Evolutionary conservation across 2,797 vertebrate species (phyloP).

Genomic region (Rhinophrynus dorsalis): DNA sequence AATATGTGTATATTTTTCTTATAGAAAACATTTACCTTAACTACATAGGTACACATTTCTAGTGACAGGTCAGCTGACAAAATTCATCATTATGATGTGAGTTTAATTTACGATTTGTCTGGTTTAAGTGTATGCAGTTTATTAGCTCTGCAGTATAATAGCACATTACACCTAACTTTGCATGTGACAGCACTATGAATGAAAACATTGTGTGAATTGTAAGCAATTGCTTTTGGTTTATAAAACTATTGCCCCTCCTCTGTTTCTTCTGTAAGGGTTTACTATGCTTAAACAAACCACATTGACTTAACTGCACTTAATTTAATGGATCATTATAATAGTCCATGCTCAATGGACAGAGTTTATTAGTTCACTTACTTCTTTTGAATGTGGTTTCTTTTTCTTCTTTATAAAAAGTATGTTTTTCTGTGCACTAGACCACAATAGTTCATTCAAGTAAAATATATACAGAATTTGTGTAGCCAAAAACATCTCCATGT

Average conservation of each 20-base stretch:
- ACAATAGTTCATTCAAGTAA: slow-evolving; percentile 37
- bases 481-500: not conserved
- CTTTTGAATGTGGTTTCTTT: slow-evolving; percentile 36
- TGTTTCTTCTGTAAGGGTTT: slow-evolving; percentile 47
- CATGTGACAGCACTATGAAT: slow-evolving; percentile 43
- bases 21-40: slow-evolving; percentile 52
- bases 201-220: slow-evolving; percentile 46
- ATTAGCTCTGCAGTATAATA: slow-evolving; percentile 47
- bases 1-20: slow-evolving; percentile 52
- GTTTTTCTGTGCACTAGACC: slow-evolving; percentile 16
- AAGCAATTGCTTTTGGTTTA: slow-evolving; percentile 41
- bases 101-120: slow-evolving; percentile 49
- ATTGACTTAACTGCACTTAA: slow-evolving; percentile 44
- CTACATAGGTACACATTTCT: slow-evolving; percentile 45
- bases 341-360: slow-evolving; percentile 35
- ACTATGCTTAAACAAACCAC: slow-evolving; percentile 42
- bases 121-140: slow-evolving; percentile 41
- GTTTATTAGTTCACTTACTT: slow-evolving; percentile 18
- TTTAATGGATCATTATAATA: slow-evolving; percentile 41
- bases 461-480: slow-evolving; percentile 10
- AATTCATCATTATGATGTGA: slow-evolving; percentile 50
- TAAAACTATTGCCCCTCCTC: slow-evolving; percentile 37
- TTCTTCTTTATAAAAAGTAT: slow-evolving; percentile 29
- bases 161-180: slow-evolving; percentile 36
- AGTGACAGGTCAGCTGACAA: slow-evolving; percentile 55